Base-by-base conservation (phyloP, 30 jellyfish, hydroid and myxozoan species). In the Pelagia noctiluca region DNA sequence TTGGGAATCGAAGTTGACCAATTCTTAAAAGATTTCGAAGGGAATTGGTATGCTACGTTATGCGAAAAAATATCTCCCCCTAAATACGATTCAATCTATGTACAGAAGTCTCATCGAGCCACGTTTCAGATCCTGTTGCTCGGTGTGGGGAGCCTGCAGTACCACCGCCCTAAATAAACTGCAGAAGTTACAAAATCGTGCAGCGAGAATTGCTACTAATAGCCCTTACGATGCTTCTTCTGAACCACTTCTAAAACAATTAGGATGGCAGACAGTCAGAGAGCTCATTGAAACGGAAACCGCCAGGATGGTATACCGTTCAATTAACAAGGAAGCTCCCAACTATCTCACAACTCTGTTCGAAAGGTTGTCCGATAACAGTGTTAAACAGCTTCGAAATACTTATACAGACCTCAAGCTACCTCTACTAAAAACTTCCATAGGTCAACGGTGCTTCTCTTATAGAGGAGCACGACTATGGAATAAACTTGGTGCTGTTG, bases 261-360 rank as follows among this genome's bases (percentile, higher is more conserved):
- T 42, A 42, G 57, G 57, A 42, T 42, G 57, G 57, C 57, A 42
- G 16, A 42, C 57, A 42, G 57, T 42, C 57, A 42, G 57, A 16
- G 57, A 42, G 16, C 8, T 8, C 8, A 42, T 42, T 42, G 8
- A 42, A 42, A 42, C 57, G 8, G 57, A 42, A 42, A 42, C 57
- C 16, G 16, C 8, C 8, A 42, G 57, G 57, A 42, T 42, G 57
- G 16, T 42, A 16, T 42, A 42, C 57, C 57, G 57, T 5, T 42
- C 57, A 42, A 16, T 42, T 42, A 42, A 5, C 8, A 42, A 42
- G 57, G 57, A 42, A 42, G 57, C 57, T 42, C 57, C 57, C 57
- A 42, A 16, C 16, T 42, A 42, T 16, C 57, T 42, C n/a, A n/a
- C n/a, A n/a, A n/a, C n/a, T n/a, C n/a, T n/a, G n/a, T n/a, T n/a